Base-by-base conservation (phyloP, 2,113 vertebrate genomes). In the Pelvicachromis taeniatus region DNA sequence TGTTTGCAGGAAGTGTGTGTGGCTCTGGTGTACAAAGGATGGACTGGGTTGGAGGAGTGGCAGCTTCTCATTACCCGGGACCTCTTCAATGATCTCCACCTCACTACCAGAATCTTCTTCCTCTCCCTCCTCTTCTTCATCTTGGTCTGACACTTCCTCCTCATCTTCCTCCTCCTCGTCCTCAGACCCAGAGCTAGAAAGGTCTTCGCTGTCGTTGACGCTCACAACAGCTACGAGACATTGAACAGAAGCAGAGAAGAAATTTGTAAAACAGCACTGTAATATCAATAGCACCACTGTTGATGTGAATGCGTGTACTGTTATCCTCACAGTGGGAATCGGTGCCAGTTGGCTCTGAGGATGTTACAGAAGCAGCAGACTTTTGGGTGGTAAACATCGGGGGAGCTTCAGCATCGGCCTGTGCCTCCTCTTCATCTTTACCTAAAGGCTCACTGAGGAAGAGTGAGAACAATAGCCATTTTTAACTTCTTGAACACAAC, bases 11-110 rank as follows among this genome's bases (percentile, higher is more conserved):
- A 94, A 96, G 78, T 93, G 89, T 16, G 90, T 12, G 77, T 95
- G 91, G 85, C 6, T 82, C 58, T 96, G 92, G 87, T 96, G 95
- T 78, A 92, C 89, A 16, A 87, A 92, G 80, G 45, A 89, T 33
- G 90, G 80, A 35, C n/a, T 83, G 19, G 90, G 70, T 7, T 81
- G 86, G 11, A 87, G 93, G 54, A 83, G 88, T 12, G 88, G 91
- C 33, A 91, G 84, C 14, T 93, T 93, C 78, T 94, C 90, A 23
- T 93, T 95, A 38, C 94, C 95, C 70, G 95, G 87, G 35, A 96
- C 91, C 82, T 96, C 95, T 88, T 97, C 95, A 85, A 95, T 94
- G 77, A 96, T 94, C 87, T 96, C 95, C 90, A 96, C 95, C 86
- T 97, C 96, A 87, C 91, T 92, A 56, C 96, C 96, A 21, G 54